A percentile compares a stretch with the other conserved stretches of the same genome.
Conservation (phyloP, 2,113 vertebrate genomes). For the Aphyosemion australe region DNA sequence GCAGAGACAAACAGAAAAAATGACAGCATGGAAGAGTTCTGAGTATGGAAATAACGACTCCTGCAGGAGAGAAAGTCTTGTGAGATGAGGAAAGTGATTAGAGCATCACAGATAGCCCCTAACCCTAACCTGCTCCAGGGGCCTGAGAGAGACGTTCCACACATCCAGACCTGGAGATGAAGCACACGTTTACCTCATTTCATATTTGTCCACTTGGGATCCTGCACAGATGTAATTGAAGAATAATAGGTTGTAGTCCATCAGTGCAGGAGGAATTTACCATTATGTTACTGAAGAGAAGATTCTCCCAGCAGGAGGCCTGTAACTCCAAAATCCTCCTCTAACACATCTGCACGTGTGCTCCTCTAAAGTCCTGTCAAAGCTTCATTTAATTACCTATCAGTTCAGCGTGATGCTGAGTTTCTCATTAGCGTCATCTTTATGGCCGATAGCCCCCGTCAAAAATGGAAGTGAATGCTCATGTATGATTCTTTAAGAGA, state of each 20-base stretch:
- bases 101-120: no score
- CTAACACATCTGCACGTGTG: constrained; percentile 53
- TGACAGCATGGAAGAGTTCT: no score
- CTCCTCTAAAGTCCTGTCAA: constrained; percentile 53
- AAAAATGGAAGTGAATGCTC: constrained; percentile 11
- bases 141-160: constrained; percentile 19
- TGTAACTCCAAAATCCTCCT: constrained; percentile 30
- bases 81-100: no score
- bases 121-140: no score
- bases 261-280: constrained; percentile 41
- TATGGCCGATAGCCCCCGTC: constrained; percentile 40
- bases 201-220: constrained; percentile 55
- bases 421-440: constrained; percentile 51
- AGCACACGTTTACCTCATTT: constrained; percentile 40
- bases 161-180: constrained; percentile 39
- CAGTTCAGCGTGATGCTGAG: constrained; percentile 45
- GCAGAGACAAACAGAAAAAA: no score
- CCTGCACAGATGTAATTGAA: constrained; percentile 50
- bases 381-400: constrained; percentile 59
- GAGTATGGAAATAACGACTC: no score
- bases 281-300: constrained; percentile 49
- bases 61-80: no score
- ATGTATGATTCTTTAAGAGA: constrained; percentile 38
- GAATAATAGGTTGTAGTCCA: constrained; percentile 2
- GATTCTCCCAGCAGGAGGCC: constrained; percentile 41